These are phyloP conservation scores for Pantherophis vulpinus DNA, from an alignment of 2,797 vertebrate genomes.

Conservation along the genomic window DNA sequence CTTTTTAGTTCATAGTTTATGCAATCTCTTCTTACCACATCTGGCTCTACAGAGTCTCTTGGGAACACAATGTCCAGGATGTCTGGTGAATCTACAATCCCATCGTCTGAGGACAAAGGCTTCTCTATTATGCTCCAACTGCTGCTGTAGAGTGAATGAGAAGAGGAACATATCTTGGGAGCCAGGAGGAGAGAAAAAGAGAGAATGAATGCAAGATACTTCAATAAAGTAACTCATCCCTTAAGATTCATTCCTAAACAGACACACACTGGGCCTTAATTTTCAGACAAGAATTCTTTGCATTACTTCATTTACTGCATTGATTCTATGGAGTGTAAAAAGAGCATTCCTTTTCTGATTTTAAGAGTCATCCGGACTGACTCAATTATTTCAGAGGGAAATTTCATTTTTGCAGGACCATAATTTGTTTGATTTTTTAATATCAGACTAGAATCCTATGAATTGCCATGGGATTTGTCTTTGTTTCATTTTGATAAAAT, in stretches of 20 bases:
- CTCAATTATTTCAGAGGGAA: neutral
- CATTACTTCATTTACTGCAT: neutral
- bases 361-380: neutral
- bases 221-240: neutral
- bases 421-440: neutral
- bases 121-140: constrained; percentile 74
- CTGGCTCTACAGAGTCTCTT: constrained; percentile 52
- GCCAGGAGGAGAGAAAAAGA: neutral
- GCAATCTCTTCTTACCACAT: constrained; percentile 56
- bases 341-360: neutral
- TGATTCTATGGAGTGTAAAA: neutral
- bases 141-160: constrained; percentile 75
- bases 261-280: neutral
- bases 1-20: neutral
- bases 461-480: neutral
- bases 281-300: neutral
- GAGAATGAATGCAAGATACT: neutral
- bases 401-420: neutral
- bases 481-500: neutral
- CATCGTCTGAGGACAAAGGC: constrained; percentile 36
- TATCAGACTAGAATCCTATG: neutral
- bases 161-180: constrained; percentile 71
- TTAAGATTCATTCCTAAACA: neutral
- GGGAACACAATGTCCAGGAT: neutral
- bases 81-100: constrained; percentile 21